These are phyloP conservation scores for Tyrophagus putrescentiae DNA, from an alignment of 1,140 invertebrate species.

Conservation along the genomic window DNA sequence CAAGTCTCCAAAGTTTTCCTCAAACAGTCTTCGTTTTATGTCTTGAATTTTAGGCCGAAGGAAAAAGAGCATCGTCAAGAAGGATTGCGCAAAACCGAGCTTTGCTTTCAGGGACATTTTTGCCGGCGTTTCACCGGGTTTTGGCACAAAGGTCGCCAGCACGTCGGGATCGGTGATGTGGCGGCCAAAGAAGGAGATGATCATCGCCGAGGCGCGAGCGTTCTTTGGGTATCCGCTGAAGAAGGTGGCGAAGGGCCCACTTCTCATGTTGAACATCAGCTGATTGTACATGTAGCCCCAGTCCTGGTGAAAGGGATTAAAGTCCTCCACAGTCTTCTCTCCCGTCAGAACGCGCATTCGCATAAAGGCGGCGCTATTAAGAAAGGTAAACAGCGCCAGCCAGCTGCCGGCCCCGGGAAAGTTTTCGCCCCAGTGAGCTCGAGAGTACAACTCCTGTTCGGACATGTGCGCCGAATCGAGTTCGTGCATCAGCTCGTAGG, in stretches of 20 bases:
- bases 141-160: not conserved
- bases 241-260: not conserved
- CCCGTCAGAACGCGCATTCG: not conserved
- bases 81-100: too few species aligned
- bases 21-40: too few species aligned
- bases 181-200: slow-evolving; percentile 7
- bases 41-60: too few species aligned
- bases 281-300: slow-evolving; percentile 8
- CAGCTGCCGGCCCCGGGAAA: not conserved
- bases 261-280: slow-evolving; percentile 10
- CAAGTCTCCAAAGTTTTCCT: too few species aligned
- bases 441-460: slow-evolving; percentile 23
- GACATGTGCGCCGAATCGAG: slow-evolving; percentile 19
- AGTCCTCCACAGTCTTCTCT: not conserved
- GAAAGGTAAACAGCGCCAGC: not conserved
- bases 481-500: slow-evolving; percentile 25
- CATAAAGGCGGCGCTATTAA: not conserved
- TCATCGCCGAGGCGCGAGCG: not conserved
- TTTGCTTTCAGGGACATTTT: too few species aligned
- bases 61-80: too few species aligned
- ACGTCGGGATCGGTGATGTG: slow-evolving; percentile 8
- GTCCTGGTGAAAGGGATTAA: not conserved
- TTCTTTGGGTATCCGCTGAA: slow-evolving; percentile 2
- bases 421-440: slow-evolving; percentile 24
- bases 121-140: too few species aligned